phyloP scores from a whole-genome alignment of 2,888 invertebrate genomes.

The Kryphioiulus occultus region DNA sequence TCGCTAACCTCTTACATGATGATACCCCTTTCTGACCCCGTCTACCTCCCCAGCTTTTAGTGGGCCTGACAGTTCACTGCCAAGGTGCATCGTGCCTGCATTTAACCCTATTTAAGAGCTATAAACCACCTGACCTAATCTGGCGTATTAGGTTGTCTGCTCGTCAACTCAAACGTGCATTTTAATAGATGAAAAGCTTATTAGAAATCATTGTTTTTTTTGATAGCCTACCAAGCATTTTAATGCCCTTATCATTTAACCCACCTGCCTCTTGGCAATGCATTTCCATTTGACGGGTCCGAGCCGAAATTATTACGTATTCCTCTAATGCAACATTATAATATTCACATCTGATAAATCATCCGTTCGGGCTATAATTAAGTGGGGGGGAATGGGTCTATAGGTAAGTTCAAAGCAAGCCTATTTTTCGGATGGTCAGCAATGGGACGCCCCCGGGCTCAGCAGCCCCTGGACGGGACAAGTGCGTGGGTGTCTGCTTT shows the following conservation, averaged over 20 bases:
- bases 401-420: neutral
- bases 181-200: constrained; percentile 13
- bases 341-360: constrained; percentile 32
- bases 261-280: neutral
- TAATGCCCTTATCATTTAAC: constrained; percentile 9
- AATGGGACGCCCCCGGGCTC: neutral
- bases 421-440: neutral
- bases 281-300: neutral
- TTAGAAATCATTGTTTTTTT: neutral
- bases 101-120: neutral
- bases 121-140: neutral
- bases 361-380: constrained; percentile 6
- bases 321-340: constrained; percentile 17
- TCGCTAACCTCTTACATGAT: neutral
- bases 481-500: neutral
- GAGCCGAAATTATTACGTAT: constrained; percentile 36
- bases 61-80: neutral
- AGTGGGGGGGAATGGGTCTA: neutral
- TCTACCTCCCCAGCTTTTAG: neutral
- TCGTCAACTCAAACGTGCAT: neutral
- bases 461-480: neutral
- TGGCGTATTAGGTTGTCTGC: constrained; percentile 24
- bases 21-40: neutral
- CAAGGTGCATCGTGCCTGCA: constrained; percentile 32
- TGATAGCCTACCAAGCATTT: neutral